phyloP scores from a whole-genome alignment of 2,888 invertebrate species.

The Athrips mouffetella region DNA sequence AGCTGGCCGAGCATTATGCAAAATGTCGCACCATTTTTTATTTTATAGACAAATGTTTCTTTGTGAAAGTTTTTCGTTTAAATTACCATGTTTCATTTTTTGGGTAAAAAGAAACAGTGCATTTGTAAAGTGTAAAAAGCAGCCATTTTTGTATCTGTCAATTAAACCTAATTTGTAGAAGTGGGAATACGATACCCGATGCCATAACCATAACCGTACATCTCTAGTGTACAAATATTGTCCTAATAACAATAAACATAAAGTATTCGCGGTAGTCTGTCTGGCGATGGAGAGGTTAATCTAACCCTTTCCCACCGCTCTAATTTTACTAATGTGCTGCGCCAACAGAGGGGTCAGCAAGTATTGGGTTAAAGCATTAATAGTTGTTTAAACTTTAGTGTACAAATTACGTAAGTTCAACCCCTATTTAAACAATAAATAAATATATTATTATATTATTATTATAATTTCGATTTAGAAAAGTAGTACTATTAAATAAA shows the following conservation, averaged over 20 bases:
- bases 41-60: too few relatives aligned
- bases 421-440: too few relatives aligned
- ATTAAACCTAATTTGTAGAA: constrained; percentile 16
- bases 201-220: constrained; percentile 70
- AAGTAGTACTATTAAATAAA: too few relatives aligned
- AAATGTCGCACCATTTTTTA: too few relatives aligned
- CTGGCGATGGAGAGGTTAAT: constrained; percentile 31
- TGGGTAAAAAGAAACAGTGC: too few relatives aligned
- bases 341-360: constrained; percentile 61
- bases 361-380: constrained; percentile 60
- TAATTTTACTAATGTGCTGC: constrained; percentile 74
- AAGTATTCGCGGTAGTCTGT: constrained; percentile 47
- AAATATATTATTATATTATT: neutral
- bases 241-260: constrained; percentile 76
- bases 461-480: neutral
- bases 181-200: constrained; percentile 38
- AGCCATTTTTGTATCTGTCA: constrained; percentile 15
- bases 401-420: constrained; percentile 48
- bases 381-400: constrained; percentile 53
- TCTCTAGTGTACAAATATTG: constrained; percentile 73
- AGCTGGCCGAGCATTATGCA: too few relatives aligned
- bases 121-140: too few relatives aligned
- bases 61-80: too few relatives aligned
- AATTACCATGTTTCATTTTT: too few relatives aligned
- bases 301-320: constrained; percentile 77